Conservation (phyloP, 2,888 invertebrate species). For the Hypercompe scribonia region DNA sequence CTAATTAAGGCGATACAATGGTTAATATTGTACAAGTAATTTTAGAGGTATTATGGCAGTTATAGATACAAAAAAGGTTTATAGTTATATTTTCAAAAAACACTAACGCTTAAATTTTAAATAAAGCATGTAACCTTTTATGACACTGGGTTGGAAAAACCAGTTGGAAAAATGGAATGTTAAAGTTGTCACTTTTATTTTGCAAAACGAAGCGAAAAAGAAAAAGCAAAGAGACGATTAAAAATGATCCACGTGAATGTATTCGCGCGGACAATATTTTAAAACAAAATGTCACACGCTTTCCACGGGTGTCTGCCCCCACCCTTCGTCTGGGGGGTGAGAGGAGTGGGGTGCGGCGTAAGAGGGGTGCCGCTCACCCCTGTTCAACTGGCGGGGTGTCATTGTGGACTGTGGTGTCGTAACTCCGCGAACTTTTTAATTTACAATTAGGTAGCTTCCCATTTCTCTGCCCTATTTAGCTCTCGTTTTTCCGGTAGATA, state of each 20-base stretch:
- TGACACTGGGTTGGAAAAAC: constrained; percentile 38
- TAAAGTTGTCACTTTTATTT: constrained; percentile 52
- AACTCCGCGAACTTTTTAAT: constrained; percentile 87
- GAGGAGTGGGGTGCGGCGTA: constrained; percentile 43
- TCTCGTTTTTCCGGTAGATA: constrained; percentile 84
- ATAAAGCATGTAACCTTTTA: constrained; percentile 20
- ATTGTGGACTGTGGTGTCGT: constrained; percentile 87
- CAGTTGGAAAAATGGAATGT: constrained; percentile 44
- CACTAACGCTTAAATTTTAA: background rate
- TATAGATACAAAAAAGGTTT: background rate
- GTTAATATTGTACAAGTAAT: constrained; percentile 57
- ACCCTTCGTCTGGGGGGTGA: constrained; percentile 55
- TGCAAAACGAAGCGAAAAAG: constrained; percentile 61
- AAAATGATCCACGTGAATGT: constrained; percentile 85
- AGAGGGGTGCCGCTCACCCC: constrained; percentile 57
- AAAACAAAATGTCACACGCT: constrained; percentile 87
- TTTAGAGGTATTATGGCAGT: constrained; percentile 32
- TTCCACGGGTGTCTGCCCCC: constrained; percentile 81
- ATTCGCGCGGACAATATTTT: constrained; percentile 86
- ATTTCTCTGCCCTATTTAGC: constrained; percentile 87
- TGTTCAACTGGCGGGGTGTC: constrained; percentile 76
- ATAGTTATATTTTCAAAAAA: background rate
- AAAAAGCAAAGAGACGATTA: constrained; percentile 76
- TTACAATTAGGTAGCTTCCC: constrained; percentile 87
- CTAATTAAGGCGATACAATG: constrained; percentile 72